Evolutionary conservation across 2,888 invertebrate genomes (phyloP), one percentile per base, ranked within the genome.

Genomic region (Drosophila borborema): DNA sequence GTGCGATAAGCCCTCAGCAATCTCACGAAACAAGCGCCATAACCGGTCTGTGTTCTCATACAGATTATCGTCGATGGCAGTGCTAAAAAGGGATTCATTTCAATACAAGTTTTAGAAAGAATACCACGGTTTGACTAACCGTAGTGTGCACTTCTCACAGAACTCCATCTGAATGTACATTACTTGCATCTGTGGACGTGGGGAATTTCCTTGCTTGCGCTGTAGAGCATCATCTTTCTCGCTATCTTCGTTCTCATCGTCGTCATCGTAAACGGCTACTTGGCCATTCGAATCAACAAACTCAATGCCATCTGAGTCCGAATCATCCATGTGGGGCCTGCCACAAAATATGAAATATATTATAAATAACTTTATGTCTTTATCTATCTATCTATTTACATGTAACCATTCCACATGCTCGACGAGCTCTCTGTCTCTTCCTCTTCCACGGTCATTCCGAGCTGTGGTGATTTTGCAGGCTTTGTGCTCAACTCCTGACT

Each of bases 151-250:
- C 90, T 98, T 99, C 91, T 99, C 99, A 92, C 99, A 99, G 93
- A 98, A 99, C 93, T 99, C 99, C 99, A 99, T 99, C 94, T 99
- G 98, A 81, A 97, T 97, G 91, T 97, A 98, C 94, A 99, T 95
- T 65, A 96, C 90, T 80, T 93, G 93, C 77, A 92, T 90, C 6
- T 83, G 80, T 0, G 91, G 92, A 14, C 87, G 89, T 0, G 93
- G 93, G 0, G 92, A 91, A n/a, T 31, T 55, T 2, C 71, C 70
- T 2, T 75, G 58, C 46, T 85, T 90, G 12, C 72, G 76, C 2
- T 71, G 65, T 9, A 63, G 20, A 10, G 74, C 70, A 31, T 75
- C 74, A 0, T 79, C 78, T 1, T 82, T 77, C 9, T 74, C 75
- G 31, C 76, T 76, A 3, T 84, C 84, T 16, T 82, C 86, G 2